Percentiles rank a stretch among this genome's conserved stretches.
These are phyloP conservation scores for Brevimyrus niger DNA, from an alignment of 2,113 vertebrate genomes.

Conservation along the genomic window DNA sequence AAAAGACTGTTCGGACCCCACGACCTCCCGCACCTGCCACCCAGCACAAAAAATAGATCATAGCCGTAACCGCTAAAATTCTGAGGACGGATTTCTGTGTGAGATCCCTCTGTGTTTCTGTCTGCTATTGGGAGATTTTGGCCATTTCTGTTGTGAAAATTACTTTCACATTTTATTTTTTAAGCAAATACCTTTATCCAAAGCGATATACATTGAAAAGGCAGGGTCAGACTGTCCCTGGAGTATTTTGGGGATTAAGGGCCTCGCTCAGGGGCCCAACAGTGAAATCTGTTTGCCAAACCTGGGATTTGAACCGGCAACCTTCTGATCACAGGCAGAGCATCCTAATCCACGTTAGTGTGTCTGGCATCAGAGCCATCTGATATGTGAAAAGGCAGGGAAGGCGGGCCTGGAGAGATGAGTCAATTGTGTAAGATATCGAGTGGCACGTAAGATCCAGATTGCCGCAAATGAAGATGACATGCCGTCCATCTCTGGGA, in stretches of 20 bases:
- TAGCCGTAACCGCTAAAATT: conserved; percentile 28
- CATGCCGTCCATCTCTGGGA: conserved; percentile 14
- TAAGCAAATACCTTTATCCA: background rate
- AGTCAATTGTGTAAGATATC: conserved; percentile 12
- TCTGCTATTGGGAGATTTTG: background rate
- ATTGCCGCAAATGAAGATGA: background rate
- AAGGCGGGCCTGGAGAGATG: background rate
- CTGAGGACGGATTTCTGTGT: conserved; percentile 18
- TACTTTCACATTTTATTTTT: background rate
- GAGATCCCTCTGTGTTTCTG: conserved; percentile 24
- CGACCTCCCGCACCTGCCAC: background rate
- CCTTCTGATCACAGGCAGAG: background rate
- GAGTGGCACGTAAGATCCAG: conserved; percentile 28
- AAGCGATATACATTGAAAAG: background rate
- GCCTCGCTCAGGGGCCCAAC: background rate
- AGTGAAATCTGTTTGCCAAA: background rate
- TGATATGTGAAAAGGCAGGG: background rate
- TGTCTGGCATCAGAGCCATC: conserved; percentile 24
- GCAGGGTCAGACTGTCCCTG: background rate
- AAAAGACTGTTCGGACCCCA: background rate
- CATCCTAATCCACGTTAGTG: conserved; percentile 22
- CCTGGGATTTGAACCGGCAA: background rate
- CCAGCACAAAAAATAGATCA: conserved; percentile 10
- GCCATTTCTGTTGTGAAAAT: background rate
- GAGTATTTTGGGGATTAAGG: background rate